Evolutionary conservation across 2,113 vertebrate species (phyloP), one percentile per base, ranked within the genome.

Genomic region (Geococcyx californianus): DNA sequence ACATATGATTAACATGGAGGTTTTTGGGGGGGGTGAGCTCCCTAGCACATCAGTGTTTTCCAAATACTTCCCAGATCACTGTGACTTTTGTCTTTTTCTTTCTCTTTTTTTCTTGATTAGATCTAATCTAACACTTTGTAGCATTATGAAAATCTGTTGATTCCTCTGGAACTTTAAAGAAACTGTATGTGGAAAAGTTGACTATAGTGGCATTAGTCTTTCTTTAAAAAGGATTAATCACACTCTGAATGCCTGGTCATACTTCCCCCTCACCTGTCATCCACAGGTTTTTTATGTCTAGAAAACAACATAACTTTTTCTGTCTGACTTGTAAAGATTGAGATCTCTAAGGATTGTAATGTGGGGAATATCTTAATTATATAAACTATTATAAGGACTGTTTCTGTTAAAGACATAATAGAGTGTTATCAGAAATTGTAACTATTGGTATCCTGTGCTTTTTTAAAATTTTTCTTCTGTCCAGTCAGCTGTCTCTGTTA

Each of bases 1-100:
- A 4, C 34, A 19, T 0, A 0, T 12, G 3, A 68, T 64, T 73
- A 64, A 36, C 2, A 15, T 10, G 0, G 1, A 3, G 25, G 21
- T 60, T 33, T 24, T 85, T 51, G 69, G 4, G 28, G n/a, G 58
- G 13, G 3, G 13, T 38, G 67, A 72, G 20, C 33, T 89, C 24
- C 20, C 15, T 56, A 29, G 23, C 40, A 84, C 1, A 0, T 52
- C 26, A 62, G 9, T 31, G 14, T 66, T 47, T 72, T 82, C 31
- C 36, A 75, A 75, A 47, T 49, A 56, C 29, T 62, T 49, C 31
- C 90, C 55, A 49, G 10, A 55, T 12, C 14, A 33, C 7, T 59
- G 8, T 0, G 6, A 44, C 9, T 58, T 90, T 66, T 47, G 15
- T 26, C 28, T 66, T 31, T 44, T 40, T 62, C 4, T 78, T 63